phyloP scores from a whole-genome alignment of 2,888 invertebrate species.

The Eilema sororculum region DNA sequence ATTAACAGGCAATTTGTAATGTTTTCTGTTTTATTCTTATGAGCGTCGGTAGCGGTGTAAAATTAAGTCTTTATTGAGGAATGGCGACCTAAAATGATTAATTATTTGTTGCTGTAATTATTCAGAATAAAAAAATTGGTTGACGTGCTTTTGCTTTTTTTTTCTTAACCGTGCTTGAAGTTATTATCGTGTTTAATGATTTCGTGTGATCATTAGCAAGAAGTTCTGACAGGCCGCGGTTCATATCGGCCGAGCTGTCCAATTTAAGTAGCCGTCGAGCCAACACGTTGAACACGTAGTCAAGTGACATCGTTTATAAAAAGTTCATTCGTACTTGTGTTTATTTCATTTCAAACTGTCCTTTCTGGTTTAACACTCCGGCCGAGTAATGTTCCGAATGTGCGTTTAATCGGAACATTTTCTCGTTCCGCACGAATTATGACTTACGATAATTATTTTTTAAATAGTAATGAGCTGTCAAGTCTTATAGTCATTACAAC shows the following conservation, averaged over 20 bases:
- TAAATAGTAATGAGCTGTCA: constrained; percentile 68
- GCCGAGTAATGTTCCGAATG: constrained; percentile 51
- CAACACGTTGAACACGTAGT: constrained; percentile 67
- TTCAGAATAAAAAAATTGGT: constrained; percentile 33
- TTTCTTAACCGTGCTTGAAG: constrained; percentile 32
- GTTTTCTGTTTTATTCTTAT: constrained; percentile 31
- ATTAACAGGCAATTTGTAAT: constrained; percentile 35
- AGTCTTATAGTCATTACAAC: constrained; percentile 63
- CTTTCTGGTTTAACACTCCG: constrained; percentile 59
- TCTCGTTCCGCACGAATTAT: constrained; percentile 51
- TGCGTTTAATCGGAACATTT: constrained; percentile 50
- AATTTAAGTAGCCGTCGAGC: constrained; percentile 69
- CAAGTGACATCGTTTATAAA: constrained; percentile 63
- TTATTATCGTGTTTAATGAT: constrained; percentile 54
- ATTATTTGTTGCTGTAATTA: constrained; percentile 30
- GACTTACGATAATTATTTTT: constrained; percentile 58
- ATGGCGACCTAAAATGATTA: constrained; percentile 26
- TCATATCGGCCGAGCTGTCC: constrained; percentile 56
- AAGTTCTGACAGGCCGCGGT: constrained; percentile 59
- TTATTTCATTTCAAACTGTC: constrained; percentile 53
- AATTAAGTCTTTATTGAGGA: constrained; percentile 30
- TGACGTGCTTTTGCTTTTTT: constrained; percentile 31
- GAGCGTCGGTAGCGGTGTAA: constrained; percentile 25
- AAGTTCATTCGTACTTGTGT: constrained; percentile 56
- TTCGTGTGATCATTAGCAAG: constrained; percentile 61